These are phyloP conservation scores for Serripes groenlandicus DNA, from an alignment of 2,888 invertebrate genomes.

Conservation along the genomic window DNA sequence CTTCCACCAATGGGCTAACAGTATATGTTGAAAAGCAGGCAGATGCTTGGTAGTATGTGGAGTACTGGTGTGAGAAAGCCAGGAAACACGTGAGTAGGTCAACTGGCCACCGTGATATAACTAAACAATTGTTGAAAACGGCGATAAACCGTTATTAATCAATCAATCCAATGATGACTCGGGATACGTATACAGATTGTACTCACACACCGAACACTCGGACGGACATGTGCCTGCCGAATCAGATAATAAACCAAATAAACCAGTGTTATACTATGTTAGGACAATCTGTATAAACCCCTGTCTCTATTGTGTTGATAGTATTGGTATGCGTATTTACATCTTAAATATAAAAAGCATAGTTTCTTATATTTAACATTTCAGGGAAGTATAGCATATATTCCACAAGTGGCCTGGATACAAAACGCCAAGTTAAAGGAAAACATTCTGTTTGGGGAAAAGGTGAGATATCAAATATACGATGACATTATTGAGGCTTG, in stretches of 20 bases:
- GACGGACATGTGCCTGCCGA: no score
- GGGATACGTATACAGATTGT: no score
- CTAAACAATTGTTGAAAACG: not conserved
- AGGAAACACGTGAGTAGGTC: not conserved
- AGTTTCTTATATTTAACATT: not conserved
- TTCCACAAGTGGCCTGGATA: conserved; percentile 90
- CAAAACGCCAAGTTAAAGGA: conserved; percentile 97
- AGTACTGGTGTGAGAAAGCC: not conserved
- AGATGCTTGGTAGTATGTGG: not conserved
- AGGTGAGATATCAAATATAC: conserved; percentile 91
- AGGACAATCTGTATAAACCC: no score
- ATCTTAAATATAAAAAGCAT: no score
- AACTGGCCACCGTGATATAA: not conserved
- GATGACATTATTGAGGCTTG: conserved; percentile 95
- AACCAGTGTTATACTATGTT: no score
- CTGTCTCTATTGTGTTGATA: no score
- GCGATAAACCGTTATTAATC: no score
- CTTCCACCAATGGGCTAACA: not conserved
- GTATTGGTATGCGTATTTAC: no score
- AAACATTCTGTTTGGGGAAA: conserved; percentile 96
- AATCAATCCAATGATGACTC: no score
- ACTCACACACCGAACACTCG: no score
- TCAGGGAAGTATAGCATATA: conserved; percentile 54
- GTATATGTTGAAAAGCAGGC: not conserved
- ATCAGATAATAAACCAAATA: no score